phyloP scores from a whole-genome alignment of 1,140 invertebrate species.

The Drosophila subobscura region DNA sequence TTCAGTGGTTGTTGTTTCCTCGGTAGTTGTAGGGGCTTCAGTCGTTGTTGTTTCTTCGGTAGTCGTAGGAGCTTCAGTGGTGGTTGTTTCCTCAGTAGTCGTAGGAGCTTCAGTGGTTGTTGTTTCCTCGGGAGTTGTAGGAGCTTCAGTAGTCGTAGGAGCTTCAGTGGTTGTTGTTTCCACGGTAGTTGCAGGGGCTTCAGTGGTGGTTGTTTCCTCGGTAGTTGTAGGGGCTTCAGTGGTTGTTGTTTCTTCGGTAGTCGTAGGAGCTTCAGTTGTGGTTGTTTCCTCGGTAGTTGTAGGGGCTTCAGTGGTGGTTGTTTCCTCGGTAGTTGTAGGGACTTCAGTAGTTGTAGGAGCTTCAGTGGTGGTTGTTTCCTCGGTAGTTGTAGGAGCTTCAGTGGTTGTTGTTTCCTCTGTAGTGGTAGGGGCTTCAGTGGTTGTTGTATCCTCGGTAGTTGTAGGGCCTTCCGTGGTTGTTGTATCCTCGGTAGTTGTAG shows the following conservation, averaged over 20 bases:
- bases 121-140: neutral
- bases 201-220: neutral
- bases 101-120: neutral
- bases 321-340: neutral
- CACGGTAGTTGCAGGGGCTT: neutral
- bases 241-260: neutral
- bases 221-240: neutral
- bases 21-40: neutral
- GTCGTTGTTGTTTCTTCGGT: neutral
- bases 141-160: neutral
- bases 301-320: neutral
- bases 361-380: neutral
- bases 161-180: neutral
- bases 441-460: neutral
- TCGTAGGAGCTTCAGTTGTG: neutral
- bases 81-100: neutral
- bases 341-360: neutral
- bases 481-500: neutral
- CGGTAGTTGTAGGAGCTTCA: neutral
- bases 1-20: neutral
- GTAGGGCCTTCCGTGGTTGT: neutral
- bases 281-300: neutral
- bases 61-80: neutral
- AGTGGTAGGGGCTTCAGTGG: neutral
- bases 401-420: neutral